Evolutionary conservation across 2,888 invertebrate species (phyloP).

Genomic region (Drosophila percnosoma): DNA sequence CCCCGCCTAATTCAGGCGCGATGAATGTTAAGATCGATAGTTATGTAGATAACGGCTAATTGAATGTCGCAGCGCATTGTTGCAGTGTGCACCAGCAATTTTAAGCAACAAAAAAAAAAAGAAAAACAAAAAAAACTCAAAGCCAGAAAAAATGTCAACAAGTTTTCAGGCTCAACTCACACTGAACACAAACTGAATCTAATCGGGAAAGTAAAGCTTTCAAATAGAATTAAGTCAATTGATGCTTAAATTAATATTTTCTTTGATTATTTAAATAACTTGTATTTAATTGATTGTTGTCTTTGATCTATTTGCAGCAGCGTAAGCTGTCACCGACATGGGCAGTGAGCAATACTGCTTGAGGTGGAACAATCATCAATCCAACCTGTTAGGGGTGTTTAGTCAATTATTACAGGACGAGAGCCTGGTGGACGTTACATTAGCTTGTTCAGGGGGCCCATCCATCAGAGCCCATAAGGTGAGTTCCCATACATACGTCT

Average conservation of each 20-base stretch:
- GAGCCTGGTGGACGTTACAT: conserved; percentile 97
- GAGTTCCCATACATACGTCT: conserved; percentile 52
- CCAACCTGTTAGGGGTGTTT: conserved; percentile 98
- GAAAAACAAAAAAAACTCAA: too few species aligned
- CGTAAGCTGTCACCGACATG: conserved; percentile 97
- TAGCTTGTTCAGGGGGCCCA: conserved; percentile 98
- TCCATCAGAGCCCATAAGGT: conserved; percentile 97
- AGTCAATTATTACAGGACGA: conserved; percentile 98
- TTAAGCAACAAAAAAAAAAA: background rate
- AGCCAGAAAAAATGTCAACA: background rate
- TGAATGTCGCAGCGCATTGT: background rate
- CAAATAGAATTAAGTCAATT: background rate
- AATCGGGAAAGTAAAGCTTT: background rate
- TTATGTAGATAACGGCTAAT: conserved; percentile 4
- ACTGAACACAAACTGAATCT: too few species aligned
- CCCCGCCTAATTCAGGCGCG: conserved; percentile 13
- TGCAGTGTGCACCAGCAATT: background rate
- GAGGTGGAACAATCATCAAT: conserved; percentile 99
- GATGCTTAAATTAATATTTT: background rate
- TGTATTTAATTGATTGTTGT: background rate
- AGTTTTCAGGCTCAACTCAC: background rate
- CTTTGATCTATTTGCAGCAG: conserved; percentile 85
- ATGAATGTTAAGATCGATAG: conserved; percentile 8
- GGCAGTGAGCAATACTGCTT: conserved; percentile 99
- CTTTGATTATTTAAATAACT: background rate